phyloP scores from a whole-genome alignment of 2,797 vertebrate genomes.

The Bovichtus variegatus region DNA sequence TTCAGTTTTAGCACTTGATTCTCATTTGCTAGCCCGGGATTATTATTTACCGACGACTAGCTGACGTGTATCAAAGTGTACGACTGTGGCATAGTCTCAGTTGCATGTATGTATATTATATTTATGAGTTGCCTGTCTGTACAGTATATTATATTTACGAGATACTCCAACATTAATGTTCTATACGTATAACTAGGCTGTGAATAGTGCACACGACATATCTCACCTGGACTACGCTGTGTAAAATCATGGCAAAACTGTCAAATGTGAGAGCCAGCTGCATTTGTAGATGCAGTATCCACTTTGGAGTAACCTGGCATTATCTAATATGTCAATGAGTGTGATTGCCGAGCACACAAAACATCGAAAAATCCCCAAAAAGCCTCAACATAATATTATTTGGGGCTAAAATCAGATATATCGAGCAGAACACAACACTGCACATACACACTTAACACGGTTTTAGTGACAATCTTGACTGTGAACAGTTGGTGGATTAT shows the following conservation, averaged over 20 bases:
- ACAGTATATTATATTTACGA: conserved; percentile 28
- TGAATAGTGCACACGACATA: conserved; percentile 5
- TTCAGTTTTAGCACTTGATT: background rate
- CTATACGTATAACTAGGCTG: background rate
- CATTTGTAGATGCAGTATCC: background rate
- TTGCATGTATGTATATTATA: background rate
- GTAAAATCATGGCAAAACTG: conserved; percentile 12
- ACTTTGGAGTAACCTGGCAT: background rate
- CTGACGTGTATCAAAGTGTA: background rate
- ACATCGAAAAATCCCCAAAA: background rate
- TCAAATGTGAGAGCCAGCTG: background rate
- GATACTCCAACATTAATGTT: conserved; percentile 25
- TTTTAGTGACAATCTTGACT: background rate
- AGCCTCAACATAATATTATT: background rate
- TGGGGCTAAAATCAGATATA: background rate
- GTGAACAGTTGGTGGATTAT: background rate
- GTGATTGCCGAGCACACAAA: background rate
- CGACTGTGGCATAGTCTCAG: background rate
- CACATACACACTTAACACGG: background rate
- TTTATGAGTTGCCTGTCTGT: background rate
- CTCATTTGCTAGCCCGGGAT: background rate
- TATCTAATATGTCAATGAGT: background rate
- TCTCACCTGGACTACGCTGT: background rate
- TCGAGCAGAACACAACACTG: background rate
- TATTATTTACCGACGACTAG: background rate